A percentile compares a stretch with the other conserved stretches of the same genome.
These are phyloP conservation scores for Anneissia japonica DNA, from an alignment of 35 echinoderm and acorn worm genomes.

Conservation along the genomic window DNA sequence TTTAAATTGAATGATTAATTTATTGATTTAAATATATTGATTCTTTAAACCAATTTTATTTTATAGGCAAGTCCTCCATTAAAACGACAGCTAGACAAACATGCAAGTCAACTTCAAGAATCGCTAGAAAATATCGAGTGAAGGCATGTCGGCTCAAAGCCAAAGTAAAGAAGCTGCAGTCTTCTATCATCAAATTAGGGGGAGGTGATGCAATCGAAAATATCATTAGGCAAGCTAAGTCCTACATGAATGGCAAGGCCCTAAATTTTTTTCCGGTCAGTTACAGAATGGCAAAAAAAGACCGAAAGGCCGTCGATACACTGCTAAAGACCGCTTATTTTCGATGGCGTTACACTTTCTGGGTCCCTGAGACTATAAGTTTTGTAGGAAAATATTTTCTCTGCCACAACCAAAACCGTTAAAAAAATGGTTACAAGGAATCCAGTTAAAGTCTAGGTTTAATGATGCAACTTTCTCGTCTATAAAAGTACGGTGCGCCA, in stretches of 20 bases:
- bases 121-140: neutral
- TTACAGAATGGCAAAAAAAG: neutral
- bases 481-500: neutral
- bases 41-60: no score
- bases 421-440: slow-evolving; percentile 11
- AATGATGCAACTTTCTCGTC: slow-evolving; percentile 15
- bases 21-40: no score
- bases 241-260: neutral
- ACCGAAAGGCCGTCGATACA: neutral
- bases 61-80: no score
- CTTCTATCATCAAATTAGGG: neutral
- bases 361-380: slow-evolving; percentile 5
- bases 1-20: no score
- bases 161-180: neutral
- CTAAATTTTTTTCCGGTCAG: slow-evolving; percentile 15
- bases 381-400: slow-evolving; percentile 20
- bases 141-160: neutral
- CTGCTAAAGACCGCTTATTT: neutral
- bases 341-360: slow-evolving; percentile 17
- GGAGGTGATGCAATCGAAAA: neutral
- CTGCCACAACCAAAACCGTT: slow-evolving; percentile 6
- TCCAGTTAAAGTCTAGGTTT: neutral
- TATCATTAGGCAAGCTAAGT: neutral
- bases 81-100: no score
- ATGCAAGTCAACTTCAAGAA: no score